Conservation (phyloP, 2,888 invertebrate species). For the Therioaphis trifolii region DNA sequence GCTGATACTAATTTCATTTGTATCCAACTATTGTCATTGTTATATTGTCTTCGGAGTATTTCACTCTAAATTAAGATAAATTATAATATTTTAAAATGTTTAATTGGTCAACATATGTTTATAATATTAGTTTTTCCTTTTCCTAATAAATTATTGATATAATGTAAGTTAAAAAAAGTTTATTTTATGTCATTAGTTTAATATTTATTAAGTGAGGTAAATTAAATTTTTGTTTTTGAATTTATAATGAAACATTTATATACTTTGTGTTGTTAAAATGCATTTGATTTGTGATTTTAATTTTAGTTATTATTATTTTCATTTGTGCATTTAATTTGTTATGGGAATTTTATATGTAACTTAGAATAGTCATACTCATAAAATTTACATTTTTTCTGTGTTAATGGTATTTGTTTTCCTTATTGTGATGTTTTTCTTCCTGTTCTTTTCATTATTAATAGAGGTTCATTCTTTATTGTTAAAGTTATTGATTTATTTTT, state of each 20-base stretch:
- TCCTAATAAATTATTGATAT: constrained; percentile 12
- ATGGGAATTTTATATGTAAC: background rate
- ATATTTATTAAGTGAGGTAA: constrained; percentile 16
- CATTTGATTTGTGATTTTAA: constrained; percentile 56
- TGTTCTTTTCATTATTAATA: background rate
- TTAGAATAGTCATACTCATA: constrained; percentile 19
- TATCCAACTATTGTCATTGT: too few species aligned
- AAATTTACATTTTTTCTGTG: too few species aligned
- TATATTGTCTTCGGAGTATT: background rate
- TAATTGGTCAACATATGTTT: background rate
- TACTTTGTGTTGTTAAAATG: constrained; percentile 34
- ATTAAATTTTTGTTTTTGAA: constrained; percentile 28
- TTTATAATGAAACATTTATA: background rate
- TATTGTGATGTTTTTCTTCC: constrained; percentile 6
- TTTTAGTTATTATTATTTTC: constrained; percentile 24
- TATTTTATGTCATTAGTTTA: constrained; percentile 21
- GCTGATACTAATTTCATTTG: background rate
- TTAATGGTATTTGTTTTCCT: too few species aligned
- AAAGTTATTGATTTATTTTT: too few species aligned
- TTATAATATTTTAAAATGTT: background rate
- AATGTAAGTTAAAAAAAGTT: background rate
- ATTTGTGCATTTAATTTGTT: constrained; percentile 4
- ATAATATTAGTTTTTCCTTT: background rate
- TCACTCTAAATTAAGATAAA: background rate
- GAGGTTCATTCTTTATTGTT: too few species aligned